Conservation (phyloP, 2,797 vertebrate genomes). For the Hoplostethus mediterraneus region DNA sequence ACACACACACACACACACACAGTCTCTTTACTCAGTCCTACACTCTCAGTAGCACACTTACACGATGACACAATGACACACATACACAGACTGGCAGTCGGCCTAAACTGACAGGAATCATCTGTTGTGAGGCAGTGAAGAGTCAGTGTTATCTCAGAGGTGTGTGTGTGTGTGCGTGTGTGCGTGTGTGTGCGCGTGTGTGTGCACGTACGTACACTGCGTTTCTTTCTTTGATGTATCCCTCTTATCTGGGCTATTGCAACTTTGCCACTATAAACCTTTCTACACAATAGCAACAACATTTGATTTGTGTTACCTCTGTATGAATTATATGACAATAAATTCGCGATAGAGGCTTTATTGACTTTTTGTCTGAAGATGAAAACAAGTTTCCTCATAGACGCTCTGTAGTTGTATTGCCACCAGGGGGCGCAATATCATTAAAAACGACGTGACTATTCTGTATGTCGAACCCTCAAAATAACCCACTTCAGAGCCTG, state of each 20-base stretch:
- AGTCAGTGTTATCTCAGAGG: conserved; percentile 24
- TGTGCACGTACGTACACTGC: background rate
- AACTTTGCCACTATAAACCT: conserved; percentile 27
- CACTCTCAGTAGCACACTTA: background rate
- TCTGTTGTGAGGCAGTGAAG: conserved; percentile 43
- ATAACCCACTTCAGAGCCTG: background rate
- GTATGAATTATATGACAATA: conserved; percentile 24
- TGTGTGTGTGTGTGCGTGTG: conserved; percentile 7
- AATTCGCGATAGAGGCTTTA: background rate
- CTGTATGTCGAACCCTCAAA: background rate
- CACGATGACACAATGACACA: conserved; percentile 20
- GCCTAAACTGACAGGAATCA: conserved; percentile 44
- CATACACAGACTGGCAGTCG: conserved; percentile 1
- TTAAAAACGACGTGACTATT: conserved; percentile 20
- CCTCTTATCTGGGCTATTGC: background rate
- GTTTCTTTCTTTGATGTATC: conserved; percentile 12
- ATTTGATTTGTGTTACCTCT: conserved; percentile 33
- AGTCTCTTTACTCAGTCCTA: background rate
- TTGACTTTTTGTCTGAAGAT: background rate
- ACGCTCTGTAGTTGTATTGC: background rate
- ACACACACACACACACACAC: conserved; percentile 17
- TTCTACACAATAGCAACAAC: conserved; percentile 2
- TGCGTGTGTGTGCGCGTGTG: conserved; percentile 14
- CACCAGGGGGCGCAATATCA: conserved; percentile 68
- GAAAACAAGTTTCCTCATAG: background rate